These are phyloP conservation scores for Sialia sialis DNA, from an alignment of 2,113 vertebrate genomes.

Conservation along the genomic window DNA sequence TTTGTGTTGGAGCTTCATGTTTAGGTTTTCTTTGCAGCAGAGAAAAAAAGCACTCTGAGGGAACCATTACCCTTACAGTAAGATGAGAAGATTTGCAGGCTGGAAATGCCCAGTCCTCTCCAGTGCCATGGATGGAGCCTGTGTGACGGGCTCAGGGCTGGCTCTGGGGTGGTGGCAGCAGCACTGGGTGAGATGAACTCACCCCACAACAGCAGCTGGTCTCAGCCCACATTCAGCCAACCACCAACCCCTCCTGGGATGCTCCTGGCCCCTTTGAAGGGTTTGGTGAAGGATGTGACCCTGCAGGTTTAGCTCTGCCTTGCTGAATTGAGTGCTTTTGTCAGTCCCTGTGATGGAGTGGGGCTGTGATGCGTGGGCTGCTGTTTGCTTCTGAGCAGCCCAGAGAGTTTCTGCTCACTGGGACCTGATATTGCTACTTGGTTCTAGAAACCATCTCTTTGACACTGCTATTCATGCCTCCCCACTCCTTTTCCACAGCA, in stretches of 20 bases:
- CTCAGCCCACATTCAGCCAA: background rate
- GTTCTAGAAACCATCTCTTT: background rate
- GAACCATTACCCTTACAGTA: background rate
- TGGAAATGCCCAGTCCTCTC: background rate
- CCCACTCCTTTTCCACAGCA: rapidly evolving
- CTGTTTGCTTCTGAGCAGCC: background rate
- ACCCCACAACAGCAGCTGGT: rapidly evolving
- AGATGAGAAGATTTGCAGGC: background rate
- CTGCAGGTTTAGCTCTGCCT: background rate
- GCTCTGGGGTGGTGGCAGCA: background rate
- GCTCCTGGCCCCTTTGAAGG: background rate
- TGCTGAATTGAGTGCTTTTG: background rate
- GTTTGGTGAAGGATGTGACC: background rate
- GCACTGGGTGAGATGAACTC: background rate
- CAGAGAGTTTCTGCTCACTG: background rate
- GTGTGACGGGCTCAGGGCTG: rapidly evolving
- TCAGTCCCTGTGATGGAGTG: no score
- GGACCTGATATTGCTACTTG: rapidly evolving
- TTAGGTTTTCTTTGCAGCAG: background rate
- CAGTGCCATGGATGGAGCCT: background rate
- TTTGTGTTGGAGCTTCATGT: background rate
- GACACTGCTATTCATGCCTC: background rate
- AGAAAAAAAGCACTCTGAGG: background rate
- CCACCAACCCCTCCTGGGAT: background rate
- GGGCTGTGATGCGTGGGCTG: background rate